A percentile compares a stretch with the other conserved stretches of the same genome.
These are phyloP conservation scores for Epizoanthus ramosus DNA, from an alignment of 92 coral and sea anemone species.

Conservation along the genomic window DNA sequence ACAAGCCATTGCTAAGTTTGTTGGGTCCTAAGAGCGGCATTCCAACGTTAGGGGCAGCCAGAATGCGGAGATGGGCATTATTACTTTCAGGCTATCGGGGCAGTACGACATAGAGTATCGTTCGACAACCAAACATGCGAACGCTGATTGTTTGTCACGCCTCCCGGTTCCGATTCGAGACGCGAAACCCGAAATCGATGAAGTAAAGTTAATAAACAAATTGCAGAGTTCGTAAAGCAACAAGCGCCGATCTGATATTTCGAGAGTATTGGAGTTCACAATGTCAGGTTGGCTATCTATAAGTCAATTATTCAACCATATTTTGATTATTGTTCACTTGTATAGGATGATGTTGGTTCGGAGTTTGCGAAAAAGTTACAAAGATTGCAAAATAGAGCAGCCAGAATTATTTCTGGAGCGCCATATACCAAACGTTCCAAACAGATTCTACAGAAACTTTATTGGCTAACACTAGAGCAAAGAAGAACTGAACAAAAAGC, in stretches of 20 bases:
- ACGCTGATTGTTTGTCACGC: constrained; percentile 27
- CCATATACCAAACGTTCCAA: no score
- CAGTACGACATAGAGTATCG: not conserved
- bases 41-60: constrained; percentile 53
- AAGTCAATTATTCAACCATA: constrained; percentile 11
- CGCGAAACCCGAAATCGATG: no score
- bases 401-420: no score
- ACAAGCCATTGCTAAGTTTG: constrained; percentile 52
- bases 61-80: constrained; percentile 48
- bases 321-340: no score
- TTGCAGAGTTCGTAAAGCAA: constrained; percentile 15
- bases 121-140: constrained; percentile 11
- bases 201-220: no score
- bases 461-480: no score
- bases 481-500: no score
- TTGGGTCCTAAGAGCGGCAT: constrained; percentile 43
- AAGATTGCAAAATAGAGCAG: no score
- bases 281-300: constrained; percentile 25
- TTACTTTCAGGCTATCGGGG: not conserved
- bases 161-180: not conserved
- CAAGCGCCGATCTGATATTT: constrained; percentile 17
- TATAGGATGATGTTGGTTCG: no score
- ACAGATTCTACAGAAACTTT: no score
- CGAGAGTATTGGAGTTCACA: constrained; percentile 35
- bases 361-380: no score